A percentile compares a stretch with the other conserved stretches of the same genome.
Evolutionary conservation across 2,888 invertebrate genomes (phyloP).

Genomic region (Leptinotarsa peninsularis): DNA sequence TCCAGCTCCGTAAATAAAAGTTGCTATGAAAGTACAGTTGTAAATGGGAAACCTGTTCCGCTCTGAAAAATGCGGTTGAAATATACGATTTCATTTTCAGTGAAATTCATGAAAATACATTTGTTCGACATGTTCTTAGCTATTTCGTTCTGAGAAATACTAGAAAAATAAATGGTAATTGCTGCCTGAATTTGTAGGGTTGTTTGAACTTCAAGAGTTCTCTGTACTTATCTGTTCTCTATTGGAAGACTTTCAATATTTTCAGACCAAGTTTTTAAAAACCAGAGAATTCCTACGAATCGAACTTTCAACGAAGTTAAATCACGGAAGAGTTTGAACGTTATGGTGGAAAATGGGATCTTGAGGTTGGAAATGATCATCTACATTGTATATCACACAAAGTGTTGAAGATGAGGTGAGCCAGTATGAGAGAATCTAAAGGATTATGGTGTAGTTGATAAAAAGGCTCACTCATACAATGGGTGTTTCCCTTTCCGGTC

Average conservation of each 20-base stretch:
- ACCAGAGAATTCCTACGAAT: background rate
- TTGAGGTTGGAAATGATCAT: background rate
- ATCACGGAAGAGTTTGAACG: conserved; percentile 1
- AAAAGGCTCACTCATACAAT: too few relatives aligned
- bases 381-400: background rate
- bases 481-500: too few relatives aligned
- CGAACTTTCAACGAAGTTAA: conserved; percentile 14
- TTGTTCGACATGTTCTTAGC: conserved; percentile 4
- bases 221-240: conserved; percentile 12
- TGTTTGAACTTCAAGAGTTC: conserved; percentile 9
- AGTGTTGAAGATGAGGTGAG: background rate
- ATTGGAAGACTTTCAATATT: conserved; percentile 17
- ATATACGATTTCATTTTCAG: conserved; percentile 12
- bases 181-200: conserved; percentile 9
- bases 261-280: background rate
- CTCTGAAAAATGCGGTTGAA: conserved; percentile 17
- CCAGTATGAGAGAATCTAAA: too few relatives aligned
- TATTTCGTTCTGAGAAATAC: conserved; percentile 4
- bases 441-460: too few relatives aligned
- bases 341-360: background rate
- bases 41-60: conserved; percentile 2
- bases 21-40: conserved; percentile 9
- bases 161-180: conserved; percentile 9
- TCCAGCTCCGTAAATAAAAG: conserved; percentile 12
- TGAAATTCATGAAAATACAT: conserved; percentile 20